A percentile compares a stretch with the other conserved stretches of the same genome.
These are phyloP conservation scores for Heliconius aoede DNA, from an alignment of 2,888 invertebrate species.

Conservation along the genomic window DNA sequence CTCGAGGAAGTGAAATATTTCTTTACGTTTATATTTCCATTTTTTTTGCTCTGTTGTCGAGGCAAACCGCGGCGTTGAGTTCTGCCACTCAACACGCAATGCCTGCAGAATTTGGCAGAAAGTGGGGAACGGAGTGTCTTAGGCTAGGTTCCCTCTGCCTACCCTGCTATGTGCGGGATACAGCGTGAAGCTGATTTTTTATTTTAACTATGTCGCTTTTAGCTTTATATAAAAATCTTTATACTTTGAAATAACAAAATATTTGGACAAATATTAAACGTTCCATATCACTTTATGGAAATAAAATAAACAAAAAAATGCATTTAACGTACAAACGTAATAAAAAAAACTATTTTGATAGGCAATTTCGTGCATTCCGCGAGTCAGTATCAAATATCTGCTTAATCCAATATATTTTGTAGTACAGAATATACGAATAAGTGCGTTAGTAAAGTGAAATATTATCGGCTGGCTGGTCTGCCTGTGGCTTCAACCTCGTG, in stretches of 20 bases:
- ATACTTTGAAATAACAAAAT: neutral
- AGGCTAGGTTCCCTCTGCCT: too few relatives aligned
- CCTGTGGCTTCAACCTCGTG: neutral
- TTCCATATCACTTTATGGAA: neutral
- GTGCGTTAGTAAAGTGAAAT: neutral
- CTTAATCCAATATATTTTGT: slow-evolving; percentile 8
- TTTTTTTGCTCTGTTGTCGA: too few relatives aligned
- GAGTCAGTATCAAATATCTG: slow-evolving; percentile 13
- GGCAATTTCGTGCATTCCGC: slow-evolving; percentile 7
- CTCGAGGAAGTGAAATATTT: too few relatives aligned
- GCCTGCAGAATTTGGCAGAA: too few relatives aligned
- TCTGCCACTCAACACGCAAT: too few relatives aligned
- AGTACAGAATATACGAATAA: neutral
- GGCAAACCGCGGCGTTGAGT: too few relatives aligned
- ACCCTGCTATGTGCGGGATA: too few relatives aligned
- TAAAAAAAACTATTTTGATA: neutral
- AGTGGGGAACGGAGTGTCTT: too few relatives aligned
- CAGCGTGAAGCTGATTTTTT: too few relatives aligned
- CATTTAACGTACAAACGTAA: neutral
- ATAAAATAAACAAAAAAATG: neutral
- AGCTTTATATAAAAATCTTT: too few relatives aligned
- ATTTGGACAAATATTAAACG: neutral
- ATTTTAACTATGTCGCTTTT: too few relatives aligned
- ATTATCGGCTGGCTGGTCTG: neutral
- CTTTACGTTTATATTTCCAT: too few relatives aligned